Percentiles rank a stretch among this genome's conserved stretches.
Evolutionary conservation across 2,113 vertebrate species (phyloP).

Genomic region (Spilogale gracilis): DNA sequence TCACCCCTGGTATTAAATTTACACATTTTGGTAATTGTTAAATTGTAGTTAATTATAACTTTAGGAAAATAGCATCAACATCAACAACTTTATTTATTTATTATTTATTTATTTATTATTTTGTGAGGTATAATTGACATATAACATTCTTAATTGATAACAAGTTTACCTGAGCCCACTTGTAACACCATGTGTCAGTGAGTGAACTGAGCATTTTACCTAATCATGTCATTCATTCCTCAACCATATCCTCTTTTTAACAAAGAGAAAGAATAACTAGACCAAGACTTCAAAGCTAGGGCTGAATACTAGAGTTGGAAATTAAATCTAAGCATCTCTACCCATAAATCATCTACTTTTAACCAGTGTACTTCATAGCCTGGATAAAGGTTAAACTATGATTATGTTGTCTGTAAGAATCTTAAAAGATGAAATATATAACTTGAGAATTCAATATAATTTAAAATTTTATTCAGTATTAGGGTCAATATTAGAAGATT

Average conservation of each 20-base stretch:
- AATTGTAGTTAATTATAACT: not conserved
- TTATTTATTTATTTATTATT: not conserved
- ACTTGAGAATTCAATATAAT: not conserved
- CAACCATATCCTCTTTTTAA: not conserved
- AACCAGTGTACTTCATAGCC: not conserved
- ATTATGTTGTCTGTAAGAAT: not conserved
- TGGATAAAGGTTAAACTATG: not conserved
- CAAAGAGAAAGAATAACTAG: not conserved
- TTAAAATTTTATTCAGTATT: not conserved
- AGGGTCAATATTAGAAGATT: not conserved
- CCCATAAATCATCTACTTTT: not conserved
- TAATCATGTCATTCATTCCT: not conserved
- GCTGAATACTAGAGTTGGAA: not conserved
- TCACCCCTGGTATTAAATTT: not conserved
- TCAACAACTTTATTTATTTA: not conserved
- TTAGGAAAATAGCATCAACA: not conserved
- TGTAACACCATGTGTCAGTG: not conserved
- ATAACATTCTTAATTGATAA: not conserved
- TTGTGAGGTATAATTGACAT: not conserved
- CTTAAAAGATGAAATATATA: not conserved
- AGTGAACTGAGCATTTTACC: not conserved
- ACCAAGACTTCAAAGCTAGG: not conserved
- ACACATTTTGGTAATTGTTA: not conserved
- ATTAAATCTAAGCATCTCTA: not conserved
- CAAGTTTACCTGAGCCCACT: not conserved